A percentile compares a stretch with the other conserved stretches of the same genome.
Evolutionary conservation across 1,140 invertebrate genomes (phyloP).

Genomic region (Achroia grisella): DNA sequence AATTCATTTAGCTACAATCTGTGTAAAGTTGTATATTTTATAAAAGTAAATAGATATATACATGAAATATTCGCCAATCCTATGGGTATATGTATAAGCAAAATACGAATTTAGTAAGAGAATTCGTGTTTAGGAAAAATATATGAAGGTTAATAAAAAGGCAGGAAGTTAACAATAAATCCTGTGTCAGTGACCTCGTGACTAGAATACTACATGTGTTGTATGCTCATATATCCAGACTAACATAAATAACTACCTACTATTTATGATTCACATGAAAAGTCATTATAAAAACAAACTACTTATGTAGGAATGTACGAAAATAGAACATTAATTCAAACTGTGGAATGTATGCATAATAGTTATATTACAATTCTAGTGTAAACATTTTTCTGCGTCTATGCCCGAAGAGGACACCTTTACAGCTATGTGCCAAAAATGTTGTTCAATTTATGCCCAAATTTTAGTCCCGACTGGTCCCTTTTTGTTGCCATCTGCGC

Average conservation of each 20-base stretch:
- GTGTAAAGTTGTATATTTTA: no score
- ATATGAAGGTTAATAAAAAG: conserved; percentile 56
- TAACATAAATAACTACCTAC: neutral
- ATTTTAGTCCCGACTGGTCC: conserved; percentile 64
- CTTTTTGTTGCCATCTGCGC: conserved; percentile 71
- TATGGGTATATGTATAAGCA: conserved; percentile 21
- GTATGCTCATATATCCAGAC: no score
- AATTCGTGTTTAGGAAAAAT: conserved; percentile 39
- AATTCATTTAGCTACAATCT: no score
- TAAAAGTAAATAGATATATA: neutral
- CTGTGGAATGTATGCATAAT: neutral
- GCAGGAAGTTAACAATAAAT: conserved; percentile 64
- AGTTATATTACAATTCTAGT: conserved; percentile 9
- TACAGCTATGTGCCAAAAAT: conserved; percentile 64
- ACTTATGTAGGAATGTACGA: conserved; percentile 10
- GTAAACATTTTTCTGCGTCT: conserved; percentile 11
- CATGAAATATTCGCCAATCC: conserved; percentile 8
- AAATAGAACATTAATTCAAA: neutral
- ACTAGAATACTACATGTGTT: conserved; percentile 36
- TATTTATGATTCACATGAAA: conserved; percentile 45
- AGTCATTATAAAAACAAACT: neutral
- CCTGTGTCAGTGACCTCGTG: conserved; percentile 61
- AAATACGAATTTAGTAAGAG: conserved; percentile 23
- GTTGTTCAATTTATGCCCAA: conserved; percentile 71
- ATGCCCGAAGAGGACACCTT: conserved; percentile 27